Evolutionary conservation across 2,888 invertebrate genomes (phyloP).

Genomic region (Minunthozetes semirufus): DNA sequence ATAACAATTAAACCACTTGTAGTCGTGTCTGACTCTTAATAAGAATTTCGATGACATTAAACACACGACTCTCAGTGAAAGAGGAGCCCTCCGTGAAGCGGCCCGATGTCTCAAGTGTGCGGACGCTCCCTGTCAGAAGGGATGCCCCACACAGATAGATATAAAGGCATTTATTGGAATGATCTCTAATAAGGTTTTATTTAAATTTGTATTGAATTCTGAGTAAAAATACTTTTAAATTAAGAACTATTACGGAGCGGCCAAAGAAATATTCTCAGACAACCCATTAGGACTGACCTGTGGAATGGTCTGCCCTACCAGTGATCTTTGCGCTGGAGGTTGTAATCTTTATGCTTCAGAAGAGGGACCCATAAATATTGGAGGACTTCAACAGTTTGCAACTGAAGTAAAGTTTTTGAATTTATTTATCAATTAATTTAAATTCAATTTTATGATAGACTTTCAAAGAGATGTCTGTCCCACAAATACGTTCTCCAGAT

Average conservation of each 20-base stretch:
- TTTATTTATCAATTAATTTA: neutral
- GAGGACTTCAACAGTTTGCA: slow-evolving; percentile 95
- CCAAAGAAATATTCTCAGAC: slow-evolving; percentile 89
- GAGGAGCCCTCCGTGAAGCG: slow-evolving; percentile 84
- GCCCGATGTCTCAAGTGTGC: slow-evolving; percentile 81
- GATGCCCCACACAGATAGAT: slow-evolving; percentile 95
- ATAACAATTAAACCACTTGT: neutral
- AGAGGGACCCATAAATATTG: slow-evolving; percentile 97
- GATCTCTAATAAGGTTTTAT: slow-evolving; percentile 77
- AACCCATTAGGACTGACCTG: slow-evolving; percentile 92
- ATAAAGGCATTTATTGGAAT: slow-evolving; percentile 93
- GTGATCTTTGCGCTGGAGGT: slow-evolving; percentile 94
- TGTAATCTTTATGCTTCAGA: slow-evolving; percentile 93
- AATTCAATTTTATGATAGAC: slow-evolving; percentile 54
- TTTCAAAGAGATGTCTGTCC: slow-evolving; percentile 88
- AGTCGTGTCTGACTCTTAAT: slow-evolving; percentile 46
- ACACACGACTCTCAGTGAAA: slow-evolving; percentile 90
- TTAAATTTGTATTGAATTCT: neutral
- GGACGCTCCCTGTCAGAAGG: slow-evolving; percentile 96
- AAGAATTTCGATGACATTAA: slow-evolving; percentile 96
- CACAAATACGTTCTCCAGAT: slow-evolving; percentile 72
- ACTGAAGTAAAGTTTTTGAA: slow-evolving; percentile 62
- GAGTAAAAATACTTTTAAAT: neutral
- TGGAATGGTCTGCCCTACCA: slow-evolving; percentile 98
- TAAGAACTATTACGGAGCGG: slow-evolving; percentile 93